Base-by-base conservation (phyloP, 2,113 vertebrate species). In the Pseudopipra pipra region DNA sequence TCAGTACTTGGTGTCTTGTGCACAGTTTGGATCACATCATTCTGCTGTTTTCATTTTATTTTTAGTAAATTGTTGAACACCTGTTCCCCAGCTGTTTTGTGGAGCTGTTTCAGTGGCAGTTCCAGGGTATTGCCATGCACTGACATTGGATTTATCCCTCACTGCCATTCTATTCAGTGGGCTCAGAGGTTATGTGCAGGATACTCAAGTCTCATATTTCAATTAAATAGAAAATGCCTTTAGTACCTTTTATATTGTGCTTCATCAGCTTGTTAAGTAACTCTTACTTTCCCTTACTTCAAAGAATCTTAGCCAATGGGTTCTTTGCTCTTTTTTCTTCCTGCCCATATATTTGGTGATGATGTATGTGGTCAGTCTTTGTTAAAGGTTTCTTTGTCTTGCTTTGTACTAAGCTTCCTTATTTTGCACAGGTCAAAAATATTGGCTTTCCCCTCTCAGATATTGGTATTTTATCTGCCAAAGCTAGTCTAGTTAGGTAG, bases 141-240 rank as follows among this genome's bases (percentile, higher is more conserved):
- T 41, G 59, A 44, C 71, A 19, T 12, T 55, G 30, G 35, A 10
- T 47, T 56, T 62, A 9, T 39, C 44, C 41, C 22, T 31, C 10
- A 3, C 27, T 46, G 15, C 11, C n/a, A 0, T 5, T 1, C 30
- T 47, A 46, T 17, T 37, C 39, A 5, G 18, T 1, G 13, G 16
- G 30, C 31, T 74, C 30, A 16, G 79, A 82, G n/a, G 3, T 27
- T 19, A 7, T 15, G 10, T 61, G 23, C 33, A 51, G 81, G 21
- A 46, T 75, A 25, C 22, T 59, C 6, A 21, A 13, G 31, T 25
- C 25, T 63, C 41, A 27, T 80, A 65, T 43, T 73, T 51, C 47
- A 54, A 49, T 56, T 61, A 68, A 52, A 39, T 3, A 66, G 35
- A 44, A 82, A 33, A 24, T 35, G 8, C 39, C 41, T 73, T 35